phyloP scores from a whole-genome alignment of 2,113 vertebrate genomes.

The Gnathonemus echidnorhynchus region DNA sequence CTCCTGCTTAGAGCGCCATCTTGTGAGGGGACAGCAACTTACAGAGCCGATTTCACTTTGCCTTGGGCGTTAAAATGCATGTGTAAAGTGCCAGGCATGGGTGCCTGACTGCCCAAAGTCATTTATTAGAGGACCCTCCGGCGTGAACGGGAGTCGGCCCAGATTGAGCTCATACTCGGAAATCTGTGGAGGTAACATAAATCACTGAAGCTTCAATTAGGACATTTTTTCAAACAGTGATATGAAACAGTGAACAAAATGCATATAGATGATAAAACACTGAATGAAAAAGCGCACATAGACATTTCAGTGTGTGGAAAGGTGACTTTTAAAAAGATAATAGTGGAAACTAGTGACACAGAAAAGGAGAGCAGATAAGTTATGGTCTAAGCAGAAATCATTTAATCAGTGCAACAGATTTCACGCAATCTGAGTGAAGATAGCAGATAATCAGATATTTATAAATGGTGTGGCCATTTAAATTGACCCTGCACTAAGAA shows the following conservation, averaged over 20 bases:
- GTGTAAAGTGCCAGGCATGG: neutral
- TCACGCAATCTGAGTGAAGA: neutral
- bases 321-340: neutral
- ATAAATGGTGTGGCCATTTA: neutral
- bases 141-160: neutral
- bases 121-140: neutral
- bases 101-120: neutral
- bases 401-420: neutral
- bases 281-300: neutral
- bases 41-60: neutral
- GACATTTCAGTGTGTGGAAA: neutral
- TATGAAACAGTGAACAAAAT: neutral
- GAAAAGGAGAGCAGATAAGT: neutral
- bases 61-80: neutral
- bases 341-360: neutral
- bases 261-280: neutral
- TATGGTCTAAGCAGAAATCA: neutral
- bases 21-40: neutral
- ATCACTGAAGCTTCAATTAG: neutral
- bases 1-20: neutral
- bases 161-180: neutral
- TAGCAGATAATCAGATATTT: conserved; percentile 3
- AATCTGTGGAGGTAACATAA: neutral
- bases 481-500: neutral
- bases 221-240: neutral